These are phyloP conservation scores for Tyrophagus putrescentiae DNA, from an alignment of 1,140 invertebrate genomes.

Conservation along the genomic window DNA sequence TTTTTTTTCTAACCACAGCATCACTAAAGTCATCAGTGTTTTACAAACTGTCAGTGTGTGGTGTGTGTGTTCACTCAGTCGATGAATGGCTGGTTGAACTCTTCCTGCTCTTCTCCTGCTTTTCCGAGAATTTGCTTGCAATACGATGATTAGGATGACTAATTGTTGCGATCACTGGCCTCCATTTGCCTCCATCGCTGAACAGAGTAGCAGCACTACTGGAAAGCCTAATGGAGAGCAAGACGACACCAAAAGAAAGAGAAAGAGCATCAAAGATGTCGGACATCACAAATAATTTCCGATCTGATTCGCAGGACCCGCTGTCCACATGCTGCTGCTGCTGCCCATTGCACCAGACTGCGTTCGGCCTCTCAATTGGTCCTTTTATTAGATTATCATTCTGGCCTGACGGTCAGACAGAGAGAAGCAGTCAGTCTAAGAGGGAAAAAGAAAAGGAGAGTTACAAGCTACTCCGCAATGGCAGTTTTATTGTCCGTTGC, in stretches of 20 bases:
- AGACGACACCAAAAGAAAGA: not conserved
- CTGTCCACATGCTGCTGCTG: not conserved
- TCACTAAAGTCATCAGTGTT: no score
- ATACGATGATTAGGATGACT: slow-evolving; percentile 4
- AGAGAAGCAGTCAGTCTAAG: no score
- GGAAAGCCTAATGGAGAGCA: not conserved
- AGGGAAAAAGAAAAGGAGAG: no score
- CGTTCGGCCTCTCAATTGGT: slow-evolving; percentile 2
- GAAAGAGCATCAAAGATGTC: not conserved
- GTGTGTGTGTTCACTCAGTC: no score
- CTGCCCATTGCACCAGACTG: not conserved
- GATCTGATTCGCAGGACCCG: not conserved
- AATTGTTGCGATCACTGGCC: slow-evolving; percentile 9
- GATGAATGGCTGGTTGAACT: no score
- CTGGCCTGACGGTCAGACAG: no score
- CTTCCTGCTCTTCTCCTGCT: not conserved
- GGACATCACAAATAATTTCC: slow-evolving; percentile 16
- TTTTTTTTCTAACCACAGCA: no score
- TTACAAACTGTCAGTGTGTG: no score
- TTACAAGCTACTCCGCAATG: no score
- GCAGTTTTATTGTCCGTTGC: no score
- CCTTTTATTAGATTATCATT: slow-evolving; percentile 15
- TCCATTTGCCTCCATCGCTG: no score
- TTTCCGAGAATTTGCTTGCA: not conserved
- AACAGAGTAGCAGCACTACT: no score